Evolutionary conservation across 1,140 invertebrate species (phyloP).

Genomic region (Pomacea maculata): DNA sequence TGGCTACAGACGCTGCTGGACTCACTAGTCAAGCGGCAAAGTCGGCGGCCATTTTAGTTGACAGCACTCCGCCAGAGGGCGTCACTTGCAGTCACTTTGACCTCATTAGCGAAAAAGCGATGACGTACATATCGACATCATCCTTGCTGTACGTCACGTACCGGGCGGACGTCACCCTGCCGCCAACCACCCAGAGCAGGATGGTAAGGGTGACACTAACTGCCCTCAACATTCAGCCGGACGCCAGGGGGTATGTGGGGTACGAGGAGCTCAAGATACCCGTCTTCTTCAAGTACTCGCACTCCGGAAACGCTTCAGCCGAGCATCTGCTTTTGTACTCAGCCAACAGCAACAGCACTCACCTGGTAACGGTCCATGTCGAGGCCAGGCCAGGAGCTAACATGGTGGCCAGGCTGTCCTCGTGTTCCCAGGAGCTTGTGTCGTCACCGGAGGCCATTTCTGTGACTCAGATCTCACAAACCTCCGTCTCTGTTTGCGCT

Average conservation of each 20-base stretch:
- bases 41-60: conserved; percentile 30
- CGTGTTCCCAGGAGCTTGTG: background rate
- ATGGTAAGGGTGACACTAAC: background rate
- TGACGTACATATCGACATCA: background rate
- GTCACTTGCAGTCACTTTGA: conserved; percentile 20
- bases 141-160: background rate
- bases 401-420: background rate
- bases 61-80: conserved; percentile 30
- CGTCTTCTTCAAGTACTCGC: background rate
- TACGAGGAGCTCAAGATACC: background rate
- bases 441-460: background rate
- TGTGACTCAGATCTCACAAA: conserved; percentile 26
- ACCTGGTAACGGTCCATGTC: background rate
- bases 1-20: conserved; percentile 38
- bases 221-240: too few species aligned
- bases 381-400: background rate
- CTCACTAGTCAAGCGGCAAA: conserved; percentile 12
- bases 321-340: background rate
- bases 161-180: too few species aligned
- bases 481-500: conserved; percentile 22
- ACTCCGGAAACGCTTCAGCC: background rate
- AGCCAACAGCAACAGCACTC: background rate
- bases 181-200: too few species aligned
- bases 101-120: background rate
- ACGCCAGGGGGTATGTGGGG: background rate